A percentile compares a stretch with the other conserved stretches of the same genome.
phyloP scores from a whole-genome alignment of 1,140 invertebrate species.

The Trichonephila inaurata region DNA sequence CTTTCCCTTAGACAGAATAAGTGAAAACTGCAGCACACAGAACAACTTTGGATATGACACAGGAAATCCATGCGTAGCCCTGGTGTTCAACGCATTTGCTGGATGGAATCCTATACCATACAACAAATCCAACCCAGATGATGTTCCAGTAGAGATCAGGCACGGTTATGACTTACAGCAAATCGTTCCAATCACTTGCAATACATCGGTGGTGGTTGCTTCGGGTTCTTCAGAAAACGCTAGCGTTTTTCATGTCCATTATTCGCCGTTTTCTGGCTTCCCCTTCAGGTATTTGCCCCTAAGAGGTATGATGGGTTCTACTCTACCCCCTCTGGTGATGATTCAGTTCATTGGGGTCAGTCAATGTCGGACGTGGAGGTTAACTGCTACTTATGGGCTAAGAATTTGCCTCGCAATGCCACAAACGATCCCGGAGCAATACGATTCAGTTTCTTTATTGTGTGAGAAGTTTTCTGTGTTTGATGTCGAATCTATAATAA shows the following conservation, averaged over 20 bases:
- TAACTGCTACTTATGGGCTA: slow-evolving; percentile 60
- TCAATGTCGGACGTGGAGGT: slow-evolving; percentile 64
- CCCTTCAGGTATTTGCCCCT: slow-evolving; percentile 49
- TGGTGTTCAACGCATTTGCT: slow-evolving; percentile 59
- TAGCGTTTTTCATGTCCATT: slow-evolving; percentile 20
- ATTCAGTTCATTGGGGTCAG: slow-evolving; percentile 64
- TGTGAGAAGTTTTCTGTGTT: background rate
- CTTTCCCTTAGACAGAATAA: slow-evolving; percentile 70
- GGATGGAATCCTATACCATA: slow-evolving; percentile 60
- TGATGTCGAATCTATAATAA: background rate
- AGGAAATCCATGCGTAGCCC: slow-evolving; percentile 67
- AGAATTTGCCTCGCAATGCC: slow-evolving; percentile 54
- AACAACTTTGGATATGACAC: slow-evolving; percentile 72
- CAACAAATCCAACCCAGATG: slow-evolving; percentile 32
- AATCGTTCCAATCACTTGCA: slow-evolving; percentile 52
- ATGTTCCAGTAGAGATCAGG: background rate
- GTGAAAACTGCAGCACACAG: slow-evolving; percentile 58
- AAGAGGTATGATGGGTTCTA: background rate
- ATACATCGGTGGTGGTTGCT: background rate
- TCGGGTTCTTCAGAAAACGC: background rate
- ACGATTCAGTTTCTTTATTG: slow-evolving; percentile 60
- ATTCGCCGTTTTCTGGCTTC: slow-evolving; percentile 70
- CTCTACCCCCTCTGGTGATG: slow-evolving; percentile 68
- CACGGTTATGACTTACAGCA: slow-evolving; percentile 19
- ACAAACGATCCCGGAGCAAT: slow-evolving; percentile 13